Percentiles rank a stretch among this genome's conserved stretches.
Conservation (phyloP, 92 coral and sea anemone species). For the Palythoa grandis region DNA sequence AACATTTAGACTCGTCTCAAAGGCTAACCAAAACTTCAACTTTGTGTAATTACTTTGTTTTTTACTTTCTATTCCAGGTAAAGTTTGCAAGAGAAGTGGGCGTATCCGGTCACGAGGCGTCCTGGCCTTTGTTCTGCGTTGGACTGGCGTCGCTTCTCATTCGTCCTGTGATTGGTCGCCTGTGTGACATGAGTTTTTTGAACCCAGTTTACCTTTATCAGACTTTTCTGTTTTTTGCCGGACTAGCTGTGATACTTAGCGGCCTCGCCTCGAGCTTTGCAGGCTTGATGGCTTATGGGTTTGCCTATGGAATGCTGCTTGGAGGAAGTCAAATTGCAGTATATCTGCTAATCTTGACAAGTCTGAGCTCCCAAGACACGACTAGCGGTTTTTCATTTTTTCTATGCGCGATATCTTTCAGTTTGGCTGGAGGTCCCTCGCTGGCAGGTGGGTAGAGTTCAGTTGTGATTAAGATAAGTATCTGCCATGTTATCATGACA, state of each 20-base stretch:
- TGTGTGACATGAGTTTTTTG: conserved; percentile 47
- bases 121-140: conserved; percentile 51
- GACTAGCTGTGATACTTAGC: conserved; percentile 47
- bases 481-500: too few species aligned
- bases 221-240: conserved; percentile 17
- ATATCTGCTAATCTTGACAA: conserved; percentile 12
- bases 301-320: conserved; percentile 3
- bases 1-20: too few species aligned
- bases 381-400: conserved; percentile 13
- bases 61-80: conserved; percentile 29
- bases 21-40: neutral
- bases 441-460: conserved; percentile 1
- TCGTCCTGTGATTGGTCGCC: conserved; percentile 60
- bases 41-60: neutral
- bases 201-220: conserved; percentile 41
- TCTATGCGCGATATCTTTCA: conserved; percentile 19
- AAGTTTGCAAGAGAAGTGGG: conserved; percentile 53
- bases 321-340: conserved; percentile 34
- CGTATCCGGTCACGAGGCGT: conserved; percentile 21
- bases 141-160: conserved; percentile 53
- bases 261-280: conserved; percentile 30
- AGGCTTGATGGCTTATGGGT: conserved; percentile 25
- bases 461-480: too few species aligned
- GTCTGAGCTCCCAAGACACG: conserved; percentile 2
- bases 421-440: conserved; percentile 17